Evolutionary conservation across 1,140 invertebrate species (phyloP), one percentile per base, ranked within the genome.

Genomic region (Sinonovacula constricta): DNA sequence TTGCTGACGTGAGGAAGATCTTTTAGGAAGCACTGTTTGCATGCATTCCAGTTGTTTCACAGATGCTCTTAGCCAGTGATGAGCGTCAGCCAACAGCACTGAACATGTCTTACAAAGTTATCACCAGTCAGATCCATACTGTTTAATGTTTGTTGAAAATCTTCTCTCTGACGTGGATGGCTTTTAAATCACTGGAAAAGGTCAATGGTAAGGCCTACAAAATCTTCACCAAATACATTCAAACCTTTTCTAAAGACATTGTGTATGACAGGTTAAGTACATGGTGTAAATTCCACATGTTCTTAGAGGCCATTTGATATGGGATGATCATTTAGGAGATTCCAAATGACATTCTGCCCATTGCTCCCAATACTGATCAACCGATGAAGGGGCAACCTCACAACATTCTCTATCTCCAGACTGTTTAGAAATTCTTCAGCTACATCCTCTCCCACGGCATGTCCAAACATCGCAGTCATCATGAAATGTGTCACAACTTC

Each of bases 171-270:
- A 28, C 39, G 14, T 18, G 65, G 26, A 53, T 68, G 65, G 26
- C 33, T 53, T 53, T 68, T 68, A 31, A 68, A 68, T 49, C 65
- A 68, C 28, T 51, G 65, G 28, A 53, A 68, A 24, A 68, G 3
- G 28, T 68, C 65, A 68, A 68, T 31, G n/a, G 33, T 30, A 24
- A 68, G 22, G 3, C 22, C 49, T 18, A 51, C 65, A 53, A 45
- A 36, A 53, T 53, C 36, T 45, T 68, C 39, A 10, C 65, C 65
- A 68, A 45, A 53, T 12, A 53, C 45, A 49, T 28, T 26, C n/a
- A 68, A 51, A 18, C 65, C 65, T 51, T 68, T 68, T 31, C 65
- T 68, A 45, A 68, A 68, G n/a, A 49, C 65, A 51, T 68, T 68
- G 39, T 68, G 65, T 12, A 68, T 26, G 3, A 22, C 39, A 45